phyloP scores from a whole-genome alignment of 1,140 invertebrate species.

The Neodiprion fabricii region DNA sequence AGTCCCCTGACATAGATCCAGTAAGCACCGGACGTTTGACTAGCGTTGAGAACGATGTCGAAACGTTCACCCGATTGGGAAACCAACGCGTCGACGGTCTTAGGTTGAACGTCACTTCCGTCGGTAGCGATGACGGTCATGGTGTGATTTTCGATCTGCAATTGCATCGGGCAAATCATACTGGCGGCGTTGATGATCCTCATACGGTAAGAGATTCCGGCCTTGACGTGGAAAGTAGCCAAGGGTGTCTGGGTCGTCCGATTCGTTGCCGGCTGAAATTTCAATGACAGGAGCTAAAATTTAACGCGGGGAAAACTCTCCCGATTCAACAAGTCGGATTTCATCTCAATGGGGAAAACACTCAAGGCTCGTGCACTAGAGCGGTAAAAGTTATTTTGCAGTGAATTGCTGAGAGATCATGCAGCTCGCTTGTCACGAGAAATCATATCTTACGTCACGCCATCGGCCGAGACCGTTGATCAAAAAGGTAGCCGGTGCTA shows the following conservation, averaged over 20 bases:
- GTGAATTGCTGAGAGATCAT: too few species aligned
- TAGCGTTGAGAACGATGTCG: neutral
- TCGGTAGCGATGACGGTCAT: constrained; percentile 63
- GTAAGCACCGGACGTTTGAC: neutral
- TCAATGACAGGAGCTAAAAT: neutral
- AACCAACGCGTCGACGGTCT: neutral
- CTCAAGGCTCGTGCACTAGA: too few species aligned
- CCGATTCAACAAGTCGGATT: too few species aligned
- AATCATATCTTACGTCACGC: constrained; percentile 35
- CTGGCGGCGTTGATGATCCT: constrained; percentile 62
- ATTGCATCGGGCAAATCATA: constrained; percentile 57
- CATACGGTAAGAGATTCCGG: constrained; percentile 58
- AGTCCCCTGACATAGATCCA: neutral
- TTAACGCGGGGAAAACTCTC: too few species aligned
- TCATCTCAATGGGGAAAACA: too few species aligned
- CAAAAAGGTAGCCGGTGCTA: constrained; percentile 59
- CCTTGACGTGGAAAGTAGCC: constrained; percentile 37
- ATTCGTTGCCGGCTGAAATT: constrained; percentile 6
- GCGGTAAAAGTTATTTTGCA: too few species aligned
- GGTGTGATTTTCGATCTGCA: constrained; percentile 63
- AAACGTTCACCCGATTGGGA: neutral
- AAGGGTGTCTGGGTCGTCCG: constrained; percentile 27
- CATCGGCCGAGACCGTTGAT: constrained; percentile 64
- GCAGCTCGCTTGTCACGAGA: neutral
- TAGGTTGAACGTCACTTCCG: constrained; percentile 38